These are phyloP conservation scores for Catamblyrhynchus diadema DNA, from an alignment of 2,797 vertebrate species.

Conservation along the genomic window DNA sequence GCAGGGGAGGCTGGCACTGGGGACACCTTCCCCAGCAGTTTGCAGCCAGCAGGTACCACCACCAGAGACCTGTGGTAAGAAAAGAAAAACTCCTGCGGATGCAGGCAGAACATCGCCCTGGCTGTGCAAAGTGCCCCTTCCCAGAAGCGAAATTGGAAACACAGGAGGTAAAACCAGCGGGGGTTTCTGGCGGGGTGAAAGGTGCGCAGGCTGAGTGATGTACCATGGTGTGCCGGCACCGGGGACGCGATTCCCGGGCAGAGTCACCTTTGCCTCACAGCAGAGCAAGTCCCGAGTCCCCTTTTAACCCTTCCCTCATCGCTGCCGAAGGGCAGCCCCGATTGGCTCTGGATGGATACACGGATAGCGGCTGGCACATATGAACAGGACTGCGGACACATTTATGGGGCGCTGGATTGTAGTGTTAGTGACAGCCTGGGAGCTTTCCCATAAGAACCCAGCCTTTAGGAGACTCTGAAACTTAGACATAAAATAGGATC, in stretches of 20 bases:
- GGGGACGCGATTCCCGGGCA: neutral
- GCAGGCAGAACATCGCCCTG: neutral
- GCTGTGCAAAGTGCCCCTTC: neutral
- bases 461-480: neutral
- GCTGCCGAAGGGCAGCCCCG: accelerated
- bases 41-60: neutral
- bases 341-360: accelerated
- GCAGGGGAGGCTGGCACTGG: accelerated
- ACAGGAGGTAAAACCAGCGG: accelerated
- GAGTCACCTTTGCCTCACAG: too few species aligned
- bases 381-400: neutral
- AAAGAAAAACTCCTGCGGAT: neutral
- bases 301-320: neutral
- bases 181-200: neutral
- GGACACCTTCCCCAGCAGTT: neutral
- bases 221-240: neutral
- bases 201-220: neutral
- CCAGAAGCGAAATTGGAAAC: neutral
- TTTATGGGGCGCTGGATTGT: accelerated
- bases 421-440: neutral
- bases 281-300: neutral
- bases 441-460: neutral
- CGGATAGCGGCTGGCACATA: accelerated
- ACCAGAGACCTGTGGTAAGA: neutral
- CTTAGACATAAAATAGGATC: neutral